Percentiles rank a stretch among this genome's conserved stretches.
phyloP scores from a whole-genome alignment of 2,888 invertebrate genomes.

The Gisinianus flammeolus region DNA sequence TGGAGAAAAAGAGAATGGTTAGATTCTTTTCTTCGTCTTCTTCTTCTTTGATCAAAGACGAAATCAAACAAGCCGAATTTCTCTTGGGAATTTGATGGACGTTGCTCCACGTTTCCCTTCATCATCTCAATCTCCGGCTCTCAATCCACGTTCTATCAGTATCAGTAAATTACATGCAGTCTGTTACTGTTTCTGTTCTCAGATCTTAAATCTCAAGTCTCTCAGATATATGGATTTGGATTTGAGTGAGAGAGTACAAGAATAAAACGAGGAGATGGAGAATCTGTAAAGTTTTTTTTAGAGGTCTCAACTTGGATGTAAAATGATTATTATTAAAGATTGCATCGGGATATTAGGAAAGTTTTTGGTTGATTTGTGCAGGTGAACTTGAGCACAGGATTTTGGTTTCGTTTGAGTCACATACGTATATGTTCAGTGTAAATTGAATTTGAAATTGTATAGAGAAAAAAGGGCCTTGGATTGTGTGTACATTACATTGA shows the following conservation, averaged over 20 bases:
- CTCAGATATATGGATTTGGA: no score
- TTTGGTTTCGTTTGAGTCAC: background rate
- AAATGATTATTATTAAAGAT: background rate
- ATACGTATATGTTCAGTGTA: no score
- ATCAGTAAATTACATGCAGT: background rate
- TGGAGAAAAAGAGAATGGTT: no score
- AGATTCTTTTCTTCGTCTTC: no score
- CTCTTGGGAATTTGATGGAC: conserved; percentile 20
- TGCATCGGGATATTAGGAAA: conserved; percentile 7
- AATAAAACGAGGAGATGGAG: background rate
- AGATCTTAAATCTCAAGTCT: background rate
- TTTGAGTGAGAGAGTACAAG: background rate
- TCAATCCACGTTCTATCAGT: background rate
- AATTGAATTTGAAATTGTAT: no score
- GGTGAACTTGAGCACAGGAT: background rate
- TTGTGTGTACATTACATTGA: no score
- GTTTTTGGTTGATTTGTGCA: conserved; percentile 30
- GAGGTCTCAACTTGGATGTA: no score
- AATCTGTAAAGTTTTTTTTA: background rate
- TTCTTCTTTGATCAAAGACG: background rate
- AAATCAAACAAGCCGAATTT: conserved; percentile 9
- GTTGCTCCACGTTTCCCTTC: background rate
- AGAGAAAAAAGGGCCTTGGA: no score
- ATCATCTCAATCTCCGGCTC: background rate
- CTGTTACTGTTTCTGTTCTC: background rate